A percentile compares a stretch with the other conserved stretches of the same genome.
These are phyloP conservation scores for Pelobates cultripes DNA, from an alignment of 2,797 vertebrate genomes.

Conservation along the genomic window DNA sequence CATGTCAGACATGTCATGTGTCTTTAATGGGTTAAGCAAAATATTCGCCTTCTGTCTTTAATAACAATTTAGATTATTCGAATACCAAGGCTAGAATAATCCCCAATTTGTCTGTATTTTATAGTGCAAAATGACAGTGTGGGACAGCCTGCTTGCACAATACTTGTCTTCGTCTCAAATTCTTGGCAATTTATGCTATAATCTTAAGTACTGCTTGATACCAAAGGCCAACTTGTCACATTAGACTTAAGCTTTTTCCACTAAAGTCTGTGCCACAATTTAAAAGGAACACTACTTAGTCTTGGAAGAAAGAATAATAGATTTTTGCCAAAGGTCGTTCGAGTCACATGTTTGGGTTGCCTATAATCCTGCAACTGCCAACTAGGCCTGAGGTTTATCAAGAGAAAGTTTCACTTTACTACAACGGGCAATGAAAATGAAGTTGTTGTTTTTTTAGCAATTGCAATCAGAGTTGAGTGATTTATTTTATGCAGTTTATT, in stretches of 20 bases:
- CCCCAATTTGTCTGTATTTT: slow-evolving; percentile 3
- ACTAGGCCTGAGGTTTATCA: background rate
- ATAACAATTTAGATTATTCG: background rate
- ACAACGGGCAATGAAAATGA: no score
- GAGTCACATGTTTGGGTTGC: slow-evolving; percentile 6
- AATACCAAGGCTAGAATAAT: no score
- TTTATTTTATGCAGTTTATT: no score
- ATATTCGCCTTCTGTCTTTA: no score
- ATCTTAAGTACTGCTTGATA: slow-evolving; percentile 36
- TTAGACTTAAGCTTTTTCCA: slow-evolving; percentile 33
- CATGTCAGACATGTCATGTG: no score
- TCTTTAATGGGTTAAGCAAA: no score
- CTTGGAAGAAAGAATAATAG: slow-evolving; percentile 18
- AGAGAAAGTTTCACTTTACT: no score
- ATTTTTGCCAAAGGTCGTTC: slow-evolving; percentile 30
- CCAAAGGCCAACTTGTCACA: slow-evolving; percentile 43
- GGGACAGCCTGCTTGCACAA: slow-evolving; percentile 3
- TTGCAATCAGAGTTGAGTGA: no score
- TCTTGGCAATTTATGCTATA: slow-evolving; percentile 16
- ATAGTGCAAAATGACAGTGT: background rate
- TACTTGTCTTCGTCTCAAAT: slow-evolving; percentile 24
- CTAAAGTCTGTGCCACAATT: slow-evolving; percentile 6
- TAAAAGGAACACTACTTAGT: slow-evolving; percentile 22
- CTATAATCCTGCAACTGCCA: background rate
- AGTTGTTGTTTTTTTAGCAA: no score